Conservation (phyloP, 2,888 invertebrate species). For the Sinodicranocentrus sp. region DNA sequence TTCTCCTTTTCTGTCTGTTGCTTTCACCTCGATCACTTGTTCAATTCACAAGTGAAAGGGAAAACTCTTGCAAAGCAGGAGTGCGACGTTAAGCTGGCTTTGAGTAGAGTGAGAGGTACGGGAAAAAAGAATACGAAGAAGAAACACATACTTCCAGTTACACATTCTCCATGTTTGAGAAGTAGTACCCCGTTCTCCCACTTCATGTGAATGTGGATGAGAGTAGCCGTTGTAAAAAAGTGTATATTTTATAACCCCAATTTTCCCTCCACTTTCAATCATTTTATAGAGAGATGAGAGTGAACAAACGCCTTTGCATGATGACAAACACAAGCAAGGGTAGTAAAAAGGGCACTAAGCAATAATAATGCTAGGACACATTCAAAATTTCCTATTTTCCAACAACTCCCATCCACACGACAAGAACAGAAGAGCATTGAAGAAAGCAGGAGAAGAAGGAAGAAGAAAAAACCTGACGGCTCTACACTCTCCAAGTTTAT, state of each 20-base stretch:
- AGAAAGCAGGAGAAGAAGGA: slow-evolving; percentile 4
- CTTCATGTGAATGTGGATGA: neutral
- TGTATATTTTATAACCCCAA: too few relatives aligned
- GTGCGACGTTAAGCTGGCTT: neutral
- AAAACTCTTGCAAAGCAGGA: slow-evolving; percentile 9
- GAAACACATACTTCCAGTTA: too few relatives aligned
- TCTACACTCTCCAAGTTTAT: slow-evolving; percentile 7
- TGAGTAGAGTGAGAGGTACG: too few relatives aligned
- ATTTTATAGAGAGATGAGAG: slow-evolving; percentile 39
- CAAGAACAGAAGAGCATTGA: slow-evolving; percentile 17
- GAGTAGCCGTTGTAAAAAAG: slow-evolving; percentile 27
- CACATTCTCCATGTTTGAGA: too few relatives aligned
- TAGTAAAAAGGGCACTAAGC: slow-evolving; percentile 36
- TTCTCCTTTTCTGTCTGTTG: slow-evolving; percentile 34
- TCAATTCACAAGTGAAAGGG: slow-evolving; percentile 3
- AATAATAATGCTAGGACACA: slow-evolving; percentile 48
- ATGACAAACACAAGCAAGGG: slow-evolving; percentile 3
- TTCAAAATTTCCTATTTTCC: slow-evolving; percentile 48
- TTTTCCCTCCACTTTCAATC: too few relatives aligned
- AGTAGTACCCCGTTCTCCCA: too few relatives aligned
- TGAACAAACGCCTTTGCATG: slow-evolving; percentile 44
- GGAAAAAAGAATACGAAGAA: too few relatives aligned
- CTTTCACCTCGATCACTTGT: slow-evolving; percentile 32
- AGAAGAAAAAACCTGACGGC: slow-evolving; percentile 47
- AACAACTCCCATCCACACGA: slow-evolving; percentile 24